Conservation (phyloP, 1,140 invertebrate species). For the Drosophila pachea region DNA sequence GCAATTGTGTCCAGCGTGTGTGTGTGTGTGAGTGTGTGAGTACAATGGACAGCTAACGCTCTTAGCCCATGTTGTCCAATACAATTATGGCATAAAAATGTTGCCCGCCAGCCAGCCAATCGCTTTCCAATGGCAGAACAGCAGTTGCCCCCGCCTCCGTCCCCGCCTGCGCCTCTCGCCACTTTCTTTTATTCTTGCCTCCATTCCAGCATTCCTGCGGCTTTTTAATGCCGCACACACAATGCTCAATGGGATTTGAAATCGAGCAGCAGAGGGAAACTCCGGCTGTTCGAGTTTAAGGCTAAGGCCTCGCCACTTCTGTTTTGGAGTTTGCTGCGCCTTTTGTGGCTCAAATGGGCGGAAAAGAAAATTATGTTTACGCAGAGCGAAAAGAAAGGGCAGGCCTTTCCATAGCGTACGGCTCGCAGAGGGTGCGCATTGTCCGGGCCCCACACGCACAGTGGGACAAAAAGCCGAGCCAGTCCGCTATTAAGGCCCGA, state of each 20-base stretch:
- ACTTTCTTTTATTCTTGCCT: slow-evolving; percentile 2
- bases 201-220: not conserved
- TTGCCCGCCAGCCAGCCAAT: slow-evolving; percentile 36
- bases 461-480: slow-evolving; percentile 22
- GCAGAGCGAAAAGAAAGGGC: slow-evolving; percentile 45
- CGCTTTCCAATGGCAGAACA: slow-evolving; percentile 46
- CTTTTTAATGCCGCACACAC: slow-evolving; percentile 23
- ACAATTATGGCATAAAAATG: slow-evolving; percentile 46
- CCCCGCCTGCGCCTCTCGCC: not conserved
- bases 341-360: slow-evolving; percentile 72
- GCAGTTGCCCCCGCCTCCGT: slow-evolving; percentile 9
- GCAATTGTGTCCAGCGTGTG: not conserved
- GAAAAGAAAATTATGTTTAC: slow-evolving; percentile 78
- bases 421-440: slow-evolving; percentile 35
- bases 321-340: slow-evolving; percentile 26
- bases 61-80: slow-evolving; percentile 48
- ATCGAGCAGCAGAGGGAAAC: slow-evolving; percentile 52
- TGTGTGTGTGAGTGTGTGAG: not conserved
- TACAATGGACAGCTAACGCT: slow-evolving; percentile 18
- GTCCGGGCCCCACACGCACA: slow-evolving; percentile 16
- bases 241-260: slow-evolving; percentile 49
- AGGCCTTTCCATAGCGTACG: slow-evolving; percentile 37
- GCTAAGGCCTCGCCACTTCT: not conserved
- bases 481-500: slow-evolving; percentile 29
- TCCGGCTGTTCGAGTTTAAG: not conserved